Conservation (phyloP, 2,113 vertebrate species). For the Ptilonorhynchus violaceus region DNA sequence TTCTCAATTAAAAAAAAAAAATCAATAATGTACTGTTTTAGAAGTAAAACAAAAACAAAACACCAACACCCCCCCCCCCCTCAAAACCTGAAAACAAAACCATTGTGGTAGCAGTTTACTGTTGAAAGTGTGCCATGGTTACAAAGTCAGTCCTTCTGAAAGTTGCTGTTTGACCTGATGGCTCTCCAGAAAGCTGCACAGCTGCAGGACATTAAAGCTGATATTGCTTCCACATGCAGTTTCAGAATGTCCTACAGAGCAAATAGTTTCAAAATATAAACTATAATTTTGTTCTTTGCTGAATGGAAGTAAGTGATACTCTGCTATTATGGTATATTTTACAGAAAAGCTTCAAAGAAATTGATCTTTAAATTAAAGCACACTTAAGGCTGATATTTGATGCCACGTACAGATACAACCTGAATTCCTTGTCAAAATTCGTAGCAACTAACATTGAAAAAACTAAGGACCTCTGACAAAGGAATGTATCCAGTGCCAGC, state of each 20-base stretch:
- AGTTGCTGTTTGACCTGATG: conserved; percentile 49
- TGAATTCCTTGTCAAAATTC: conserved; percentile 78
- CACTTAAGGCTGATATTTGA: conserved; percentile 22
- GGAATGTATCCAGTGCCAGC: conserved; percentile 85
- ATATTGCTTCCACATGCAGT: conserved; percentile 65
- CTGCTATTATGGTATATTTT: conserved; percentile 3
- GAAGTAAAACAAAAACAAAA: not conserved
- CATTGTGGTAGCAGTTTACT: not conserved
- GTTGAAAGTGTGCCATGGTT: conserved; percentile 17
- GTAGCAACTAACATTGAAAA: conserved; percentile 85
- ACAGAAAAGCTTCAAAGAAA: conserved; percentile 19
- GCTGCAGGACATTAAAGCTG: conserved; percentile 58
- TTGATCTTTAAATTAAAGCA: not conserved
- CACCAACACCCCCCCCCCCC: not conserved
- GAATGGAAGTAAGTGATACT: conserved; percentile 17
- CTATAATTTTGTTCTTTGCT: conserved; percentile 31
- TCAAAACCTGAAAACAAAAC: not conserved
- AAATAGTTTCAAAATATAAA: conserved; percentile 38
- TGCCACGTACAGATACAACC: conserved; percentile 71
- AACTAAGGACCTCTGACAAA: conserved; percentile 80
- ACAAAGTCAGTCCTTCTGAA: conserved; percentile 50
- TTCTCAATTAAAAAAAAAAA: not conserved
- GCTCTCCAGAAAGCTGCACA: conserved; percentile 33
- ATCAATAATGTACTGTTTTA: not conserved
- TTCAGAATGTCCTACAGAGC: conserved; percentile 25